Base-by-base conservation (phyloP, 2,888 invertebrate species). In the Frankliniella fusca region DNA sequence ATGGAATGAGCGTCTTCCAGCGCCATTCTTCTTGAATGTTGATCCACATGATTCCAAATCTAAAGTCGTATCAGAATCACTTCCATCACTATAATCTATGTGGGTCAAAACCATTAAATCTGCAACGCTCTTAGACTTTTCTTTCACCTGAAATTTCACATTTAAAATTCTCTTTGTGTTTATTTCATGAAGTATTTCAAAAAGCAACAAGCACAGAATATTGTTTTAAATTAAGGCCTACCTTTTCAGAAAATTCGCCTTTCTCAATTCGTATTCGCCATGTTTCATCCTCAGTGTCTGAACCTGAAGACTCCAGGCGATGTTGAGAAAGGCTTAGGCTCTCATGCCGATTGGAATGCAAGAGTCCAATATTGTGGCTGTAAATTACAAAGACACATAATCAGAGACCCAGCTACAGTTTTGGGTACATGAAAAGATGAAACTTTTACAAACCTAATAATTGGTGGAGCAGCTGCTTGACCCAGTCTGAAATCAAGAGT, bases 91-190 rank as follows among this genome's bases (percentile, higher is more conserved):
- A 84, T 88, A 89, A 85, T 93, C 92, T 28, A 93, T 92, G 85
- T 92, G 92, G 20, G 92, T 93, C 79, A 93, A 87, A 61, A 92
- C 89, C 92, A 93, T 92, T 48, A 93, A 87, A 87, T 93, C 92
- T 12, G 92, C 91, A 0, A 92, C 92, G 81, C 92, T 92, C 86
- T 91, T 91, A 0, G 92, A 92, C 86, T 93, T 93, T 84, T 92
- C 90, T 84, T 91, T 90, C 0, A 92, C 92, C 87, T 92, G 70
- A 23, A 27, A 38, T 38, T 2, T 38, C 38, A 38, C 5, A 5
- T 38, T 38, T 5, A 38, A 38, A 2, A 38, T 38, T 5, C 2
- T 5, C 38, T 38, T 38, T 3, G 5, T 38, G 38, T 3, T 5
- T 38, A 38, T 38, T 38, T 38, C 5, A 2, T 38, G 2, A 38